Conservation (phyloP, 1,140 invertebrate genomes). For the Bombyx mandarina region DNA sequence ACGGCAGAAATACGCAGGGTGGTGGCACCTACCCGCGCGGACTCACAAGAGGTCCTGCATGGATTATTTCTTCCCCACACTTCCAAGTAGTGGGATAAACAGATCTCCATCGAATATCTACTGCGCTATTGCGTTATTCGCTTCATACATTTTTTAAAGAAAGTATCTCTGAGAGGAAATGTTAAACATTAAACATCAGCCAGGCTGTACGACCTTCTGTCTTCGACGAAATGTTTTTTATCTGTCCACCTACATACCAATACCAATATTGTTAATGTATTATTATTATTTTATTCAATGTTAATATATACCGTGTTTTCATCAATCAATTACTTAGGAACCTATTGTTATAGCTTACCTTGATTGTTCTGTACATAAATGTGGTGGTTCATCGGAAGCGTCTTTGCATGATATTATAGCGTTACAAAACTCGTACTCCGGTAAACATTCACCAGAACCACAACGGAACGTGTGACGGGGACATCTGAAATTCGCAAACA, state of each 20-base stretch:
- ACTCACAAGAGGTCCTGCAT: too few relatives aligned
- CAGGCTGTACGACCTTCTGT: too few relatives aligned
- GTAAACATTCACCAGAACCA: constrained; percentile 86
- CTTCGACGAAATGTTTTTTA: background rate
- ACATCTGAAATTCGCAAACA: constrained; percentile 66
- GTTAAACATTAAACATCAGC: too few relatives aligned
- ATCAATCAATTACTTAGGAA: background rate
- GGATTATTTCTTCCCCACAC: too few relatives aligned
- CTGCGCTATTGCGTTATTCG: too few relatives aligned
- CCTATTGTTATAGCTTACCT: constrained; percentile 27
- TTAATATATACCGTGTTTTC: background rate
- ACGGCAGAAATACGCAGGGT: too few relatives aligned
- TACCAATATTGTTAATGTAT: background rate
- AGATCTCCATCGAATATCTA: too few relatives aligned
- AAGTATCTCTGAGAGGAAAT: too few relatives aligned
- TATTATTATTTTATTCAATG: background rate
- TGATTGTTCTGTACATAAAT: constrained; percentile 75
- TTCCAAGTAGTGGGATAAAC: too few relatives aligned
- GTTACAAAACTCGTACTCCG: constrained; percentile 92
- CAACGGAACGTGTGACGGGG: constrained; percentile 87
- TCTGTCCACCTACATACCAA: background rate
- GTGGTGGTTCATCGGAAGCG: constrained; percentile 86
- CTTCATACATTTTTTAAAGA: too few relatives aligned
- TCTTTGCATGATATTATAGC: constrained; percentile 88
- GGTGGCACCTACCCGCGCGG: too few relatives aligned